Percentiles rank a stretch among this genome's conserved stretches.
phyloP scores from a whole-genome alignment of 2,797 vertebrate genomes.

The Tinamus major region DNA sequence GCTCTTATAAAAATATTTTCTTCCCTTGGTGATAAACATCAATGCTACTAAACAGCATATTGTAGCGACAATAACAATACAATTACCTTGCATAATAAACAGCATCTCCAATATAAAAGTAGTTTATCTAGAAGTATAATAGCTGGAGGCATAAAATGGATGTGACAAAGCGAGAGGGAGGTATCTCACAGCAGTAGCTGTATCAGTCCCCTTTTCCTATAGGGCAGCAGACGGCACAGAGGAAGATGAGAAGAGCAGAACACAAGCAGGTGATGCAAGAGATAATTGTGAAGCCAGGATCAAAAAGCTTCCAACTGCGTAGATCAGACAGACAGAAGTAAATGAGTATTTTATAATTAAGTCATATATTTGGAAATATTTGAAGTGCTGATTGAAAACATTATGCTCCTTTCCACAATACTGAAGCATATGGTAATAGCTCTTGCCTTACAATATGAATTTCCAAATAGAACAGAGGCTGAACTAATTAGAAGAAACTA shows the following conservation, averaged over 20 bases:
- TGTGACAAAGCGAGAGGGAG: neutral
- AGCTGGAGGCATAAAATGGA: neutral
- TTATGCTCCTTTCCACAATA: neutral
- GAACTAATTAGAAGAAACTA: neutral
- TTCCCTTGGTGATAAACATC: neutral
- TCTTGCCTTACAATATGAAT: neutral
- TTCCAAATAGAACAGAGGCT: neutral
- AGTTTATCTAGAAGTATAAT: neutral
- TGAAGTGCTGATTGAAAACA: slow-evolving; percentile 10
- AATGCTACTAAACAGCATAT: neutral
- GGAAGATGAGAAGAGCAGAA: neutral
- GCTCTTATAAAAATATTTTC: neutral
- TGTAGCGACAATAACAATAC: neutral
- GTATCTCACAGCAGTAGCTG: neutral
- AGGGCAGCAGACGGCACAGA: neutral
- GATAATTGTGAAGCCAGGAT: neutral
- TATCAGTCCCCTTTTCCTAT: neutral
- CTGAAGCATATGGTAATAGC: neutral
- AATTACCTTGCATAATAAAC: neutral
- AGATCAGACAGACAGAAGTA: neutral
- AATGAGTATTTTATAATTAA: neutral
- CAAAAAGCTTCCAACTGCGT: neutral
- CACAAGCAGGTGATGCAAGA: neutral
- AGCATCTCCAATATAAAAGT: neutral
- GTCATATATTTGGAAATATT: slow-evolving; percentile 9